Evolutionary conservation across 2,888 invertebrate genomes (phyloP), one percentile per base, ranked within the genome.

Genomic region (Hedya salicella): DNA sequence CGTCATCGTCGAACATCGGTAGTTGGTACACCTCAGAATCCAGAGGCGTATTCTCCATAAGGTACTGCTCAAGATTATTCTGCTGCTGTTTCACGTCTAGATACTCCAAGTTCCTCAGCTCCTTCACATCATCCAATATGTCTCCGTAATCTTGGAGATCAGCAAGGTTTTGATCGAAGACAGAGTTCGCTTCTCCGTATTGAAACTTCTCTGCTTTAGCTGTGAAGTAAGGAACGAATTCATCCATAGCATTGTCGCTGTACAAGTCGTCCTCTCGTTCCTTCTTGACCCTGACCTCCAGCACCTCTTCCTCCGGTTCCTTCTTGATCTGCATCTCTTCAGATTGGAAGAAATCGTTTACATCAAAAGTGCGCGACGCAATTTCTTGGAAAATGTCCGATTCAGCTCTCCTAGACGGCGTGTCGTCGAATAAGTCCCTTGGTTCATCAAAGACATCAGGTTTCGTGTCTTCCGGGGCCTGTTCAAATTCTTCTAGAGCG

Each of bases 161-260:
- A 0, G 94, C 93, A 69, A 94, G 74, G 71, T 94, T 94, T 71
- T 94, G 94, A 52, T 93, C 92, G 74, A 90, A 89, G 0, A 94
- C 92, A 0, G 94, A 93, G 64, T 87, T 80, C 0, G 83, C 73
- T 73, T 82, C 92, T 39, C 77, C 93, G 73, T 74, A 80, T 68
- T 85, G 86, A 70, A 84, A 76, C 62, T 83, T 86, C 68, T 88
- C 90, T 0, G 83, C 69, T 71, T 88, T 89, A 6, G 80, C 78
- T 5, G 80, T 75, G 74, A 91, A 92, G 60, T 88, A 92, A 1
- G 91, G 88, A 19, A 90, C 88, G 69, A 84, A 92, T 21, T 92
- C 83, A 59, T 86, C 92, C 39, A 90, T 89, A 0, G 91, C 91
- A 62, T 92, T 91, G 57, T 92, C 92, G 65, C 84, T 88, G 73